phyloP scores from a whole-genome alignment of 2,113 vertebrate species.

The Macquaria ambigua region DNA sequence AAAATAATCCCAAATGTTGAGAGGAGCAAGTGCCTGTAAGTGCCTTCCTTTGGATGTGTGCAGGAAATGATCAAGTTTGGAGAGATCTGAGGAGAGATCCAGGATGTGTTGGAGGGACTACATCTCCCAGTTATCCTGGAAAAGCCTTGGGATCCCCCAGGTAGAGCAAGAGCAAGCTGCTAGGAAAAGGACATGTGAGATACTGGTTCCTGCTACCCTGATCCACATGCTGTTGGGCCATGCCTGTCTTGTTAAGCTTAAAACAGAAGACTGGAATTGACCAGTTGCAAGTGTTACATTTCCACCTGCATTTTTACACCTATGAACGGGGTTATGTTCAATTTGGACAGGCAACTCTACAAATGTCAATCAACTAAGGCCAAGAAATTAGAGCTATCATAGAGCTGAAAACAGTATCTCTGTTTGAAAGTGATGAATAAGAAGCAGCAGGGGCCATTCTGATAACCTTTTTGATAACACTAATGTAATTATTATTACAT shows the following conservation, averaged over 20 bases:
- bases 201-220: not conserved
- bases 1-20: not conserved
- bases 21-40: not conserved
- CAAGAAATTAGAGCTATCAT: slow-evolving; percentile 48
- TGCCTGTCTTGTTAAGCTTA: slow-evolving; percentile 1
- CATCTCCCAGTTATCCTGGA: slow-evolving; percentile 5
- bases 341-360: slow-evolving; percentile 35
- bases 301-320: slow-evolving; percentile 39
- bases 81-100: not conserved
- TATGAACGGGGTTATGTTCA: slow-evolving; percentile 23
- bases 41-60: not conserved
- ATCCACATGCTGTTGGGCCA: not conserved
- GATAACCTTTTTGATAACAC: slow-evolving; percentile 82
- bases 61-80: not conserved
- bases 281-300: slow-evolving; percentile 28
- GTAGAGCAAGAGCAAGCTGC: slow-evolving; percentile 3
- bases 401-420: slow-evolving; percentile 38
- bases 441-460: slow-evolving; percentile 52
- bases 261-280: slow-evolving; percentile 13
- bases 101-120: slow-evolving; percentile 26
- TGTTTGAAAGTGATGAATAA: slow-evolving; percentile 65
- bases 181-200: not conserved
- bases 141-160: not conserved
- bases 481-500: slow-evolving; percentile 85
- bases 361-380: slow-evolving; percentile 52